Percentiles rank a stretch among this genome's conserved stretches.
These are phyloP conservation scores for Falcunculus frontatus DNA, from an alignment of 2,113 vertebrate species.

Conservation along the genomic window DNA sequence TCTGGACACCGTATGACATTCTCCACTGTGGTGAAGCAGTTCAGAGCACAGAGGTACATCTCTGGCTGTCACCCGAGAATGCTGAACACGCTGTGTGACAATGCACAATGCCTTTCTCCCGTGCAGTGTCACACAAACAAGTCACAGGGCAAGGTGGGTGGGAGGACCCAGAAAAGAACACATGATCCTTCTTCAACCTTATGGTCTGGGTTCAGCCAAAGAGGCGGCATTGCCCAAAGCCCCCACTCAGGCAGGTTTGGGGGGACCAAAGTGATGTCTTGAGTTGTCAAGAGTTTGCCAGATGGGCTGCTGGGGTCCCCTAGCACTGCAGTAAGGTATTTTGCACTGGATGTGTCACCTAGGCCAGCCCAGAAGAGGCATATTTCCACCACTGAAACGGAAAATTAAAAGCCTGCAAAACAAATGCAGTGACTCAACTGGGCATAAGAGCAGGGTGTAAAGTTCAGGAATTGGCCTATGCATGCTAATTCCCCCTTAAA, in stretches of 20 bases:
- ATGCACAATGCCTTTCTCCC: background rate
- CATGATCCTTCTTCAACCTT: background rate
- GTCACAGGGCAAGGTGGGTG: background rate
- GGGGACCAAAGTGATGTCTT: background rate
- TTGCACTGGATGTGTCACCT: rapidly evolving
- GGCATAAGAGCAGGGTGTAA: background rate
- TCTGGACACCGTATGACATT: slow-evolving; percentile 27
- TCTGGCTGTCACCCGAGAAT: background rate
- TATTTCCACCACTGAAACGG: background rate
- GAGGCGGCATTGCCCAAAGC: background rate
- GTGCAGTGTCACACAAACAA: background rate
- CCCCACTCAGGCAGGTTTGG: rapidly evolving
- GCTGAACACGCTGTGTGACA: background rate
- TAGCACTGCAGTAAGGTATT: background rate
- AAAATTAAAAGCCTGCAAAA: background rate
- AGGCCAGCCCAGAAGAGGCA: background rate
- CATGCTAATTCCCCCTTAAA: background rate
- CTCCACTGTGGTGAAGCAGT: background rate
- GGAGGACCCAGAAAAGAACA: background rate
- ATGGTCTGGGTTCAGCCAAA: background rate
- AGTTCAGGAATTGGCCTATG: background rate
- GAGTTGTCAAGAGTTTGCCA: background rate
- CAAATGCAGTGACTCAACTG: background rate
- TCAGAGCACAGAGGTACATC: background rate
- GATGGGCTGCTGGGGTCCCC: background rate